Evolutionary conservation across 2,113 vertebrate genomes (phyloP), one percentile per base, ranked within the genome.

Genomic region (Zapus hudsonius): DNA sequence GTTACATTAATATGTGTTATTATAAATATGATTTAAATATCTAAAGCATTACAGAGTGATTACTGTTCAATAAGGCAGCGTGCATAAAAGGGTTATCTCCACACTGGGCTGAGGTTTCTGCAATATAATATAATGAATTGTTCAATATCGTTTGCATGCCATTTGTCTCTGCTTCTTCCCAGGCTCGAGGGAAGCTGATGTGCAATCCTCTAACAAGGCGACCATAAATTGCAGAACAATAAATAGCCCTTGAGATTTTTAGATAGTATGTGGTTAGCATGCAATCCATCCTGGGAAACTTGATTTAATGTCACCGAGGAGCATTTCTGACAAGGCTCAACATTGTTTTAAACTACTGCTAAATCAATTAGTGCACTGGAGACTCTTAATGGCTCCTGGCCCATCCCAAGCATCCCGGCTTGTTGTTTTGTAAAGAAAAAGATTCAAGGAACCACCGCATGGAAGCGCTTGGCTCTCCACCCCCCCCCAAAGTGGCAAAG

Each of bases 11-110:
- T 98, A 97, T 98, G 98, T 98, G 97, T 97, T 98, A 98, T 98
- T 98, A 98, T 98, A 98, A 98, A 98, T 97, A 98, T 98, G 98
- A 98, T 98, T 98, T 98, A 98, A 98, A 98, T 98, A 98, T 98
- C 97, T 87, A 96, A 97, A 97, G 95, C 97, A 98, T 98, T 98
- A 98, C 97, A 96, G 97, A 97, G 97, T 98, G 98, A 98, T 98
- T 98, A 98, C 98, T 98, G 98, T 97, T 98, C 98, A 98, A 97
- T 98, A 98, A 98, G 97, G 97, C 97, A 96, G 95, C 29, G 0
- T 81, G 79, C 97, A 98, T 98, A 97, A 98, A 97, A 96, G 97
- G 97, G 96, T 98, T 97, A 98, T 97, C 97, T 97, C 95, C 94
- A 93, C 74, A 94, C 95, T 95, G 97, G 94, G 97, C 97, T 97